phyloP scores from a whole-genome alignment of 2,113 vertebrate genomes.

The Noturus placidus region DNA sequence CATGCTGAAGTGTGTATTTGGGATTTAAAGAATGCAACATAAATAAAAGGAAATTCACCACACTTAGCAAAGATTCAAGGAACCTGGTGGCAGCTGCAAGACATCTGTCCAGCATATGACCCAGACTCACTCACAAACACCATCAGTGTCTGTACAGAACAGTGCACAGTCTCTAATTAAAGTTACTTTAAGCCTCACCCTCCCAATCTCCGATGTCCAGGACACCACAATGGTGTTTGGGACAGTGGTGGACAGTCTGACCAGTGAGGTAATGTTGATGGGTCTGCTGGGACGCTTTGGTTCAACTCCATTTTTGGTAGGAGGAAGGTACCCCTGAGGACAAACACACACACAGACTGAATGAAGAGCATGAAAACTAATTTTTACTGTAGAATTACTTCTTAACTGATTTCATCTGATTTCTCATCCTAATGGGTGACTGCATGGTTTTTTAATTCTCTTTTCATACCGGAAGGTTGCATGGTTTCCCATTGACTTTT shows the following conservation, averaged over 20 bases:
- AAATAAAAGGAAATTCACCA: neutral
- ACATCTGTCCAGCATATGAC: neutral
- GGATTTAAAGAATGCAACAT: neutral
- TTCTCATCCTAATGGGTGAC: neutral
- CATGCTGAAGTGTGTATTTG: neutral
- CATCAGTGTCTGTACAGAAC: neutral
- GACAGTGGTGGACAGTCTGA: slow-evolving; percentile 93
- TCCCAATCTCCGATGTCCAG: slow-evolving; percentile 96
- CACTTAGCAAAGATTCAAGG: neutral
- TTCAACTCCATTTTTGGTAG: slow-evolving; percentile 99
- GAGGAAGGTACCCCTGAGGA: slow-evolving; percentile 93
- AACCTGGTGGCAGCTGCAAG: neutral
- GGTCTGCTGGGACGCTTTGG: slow-evolving; percentile 98
- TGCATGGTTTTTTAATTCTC: neutral
- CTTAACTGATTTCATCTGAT: neutral
- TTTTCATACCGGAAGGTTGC: slow-evolving; percentile 89
- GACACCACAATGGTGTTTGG: slow-evolving; percentile 98
- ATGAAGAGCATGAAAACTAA: neutral
- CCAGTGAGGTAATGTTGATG: slow-evolving; percentile 98
- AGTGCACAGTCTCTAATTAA: neutral
- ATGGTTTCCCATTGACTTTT: slow-evolving; percentile 98
- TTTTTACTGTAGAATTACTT: neutral
- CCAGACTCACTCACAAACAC: neutral
- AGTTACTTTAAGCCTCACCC: slow-evolving; percentile 72
- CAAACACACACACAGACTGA: neutral